Evolutionary conservation across 2,113 vertebrate genomes (phyloP).

Genomic region (Channa maculata): DNA sequence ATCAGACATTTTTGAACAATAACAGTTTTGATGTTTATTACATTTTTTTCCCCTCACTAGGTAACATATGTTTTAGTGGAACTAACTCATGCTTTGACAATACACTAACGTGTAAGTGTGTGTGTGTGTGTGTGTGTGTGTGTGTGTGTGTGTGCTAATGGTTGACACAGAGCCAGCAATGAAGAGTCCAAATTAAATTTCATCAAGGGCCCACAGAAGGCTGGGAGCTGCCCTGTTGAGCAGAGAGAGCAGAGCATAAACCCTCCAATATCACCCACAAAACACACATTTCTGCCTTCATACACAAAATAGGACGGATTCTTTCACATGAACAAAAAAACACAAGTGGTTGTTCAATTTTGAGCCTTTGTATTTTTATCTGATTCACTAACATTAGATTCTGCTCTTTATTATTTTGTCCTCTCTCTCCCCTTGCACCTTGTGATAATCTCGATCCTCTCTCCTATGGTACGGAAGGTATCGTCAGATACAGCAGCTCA

Average conservation of each 20-base stretch:
- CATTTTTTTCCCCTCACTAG: not conserved
- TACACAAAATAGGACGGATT: not conserved
- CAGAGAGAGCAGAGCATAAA: constrained; percentile 21
- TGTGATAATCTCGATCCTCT: constrained; percentile 22
- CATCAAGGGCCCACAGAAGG: constrained; percentile 29
- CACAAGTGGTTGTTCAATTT: constrained; percentile 17
- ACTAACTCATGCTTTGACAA: constrained; percentile 22
- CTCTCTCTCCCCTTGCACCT: not conserved
- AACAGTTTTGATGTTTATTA: not conserved
- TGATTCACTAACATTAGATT: constrained; percentile 1
- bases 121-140: constrained; percentile 7
- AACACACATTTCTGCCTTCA: constrained; percentile 18
- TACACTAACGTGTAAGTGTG: not conserved
- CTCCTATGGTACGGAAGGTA: constrained; percentile 9
- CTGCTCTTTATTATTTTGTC: constrained; percentile 1
- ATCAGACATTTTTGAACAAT: not conserved
- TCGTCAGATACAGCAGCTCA: constrained; percentile 40
- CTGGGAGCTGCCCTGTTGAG: constrained; percentile 10
- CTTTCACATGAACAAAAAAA: constrained; percentile 5
- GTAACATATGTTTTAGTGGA: not conserved
- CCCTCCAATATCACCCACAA: constrained; percentile 26
- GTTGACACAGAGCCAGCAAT: constrained; percentile 46
- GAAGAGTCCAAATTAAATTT: constrained; percentile 52
- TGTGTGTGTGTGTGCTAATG: constrained; percentile 17
- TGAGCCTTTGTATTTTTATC: constrained; percentile 10